These are phyloP conservation scores for Cheilosia impressa DNA, from an alignment of 2,888 invertebrate genomes.

Conservation along the genomic window DNA sequence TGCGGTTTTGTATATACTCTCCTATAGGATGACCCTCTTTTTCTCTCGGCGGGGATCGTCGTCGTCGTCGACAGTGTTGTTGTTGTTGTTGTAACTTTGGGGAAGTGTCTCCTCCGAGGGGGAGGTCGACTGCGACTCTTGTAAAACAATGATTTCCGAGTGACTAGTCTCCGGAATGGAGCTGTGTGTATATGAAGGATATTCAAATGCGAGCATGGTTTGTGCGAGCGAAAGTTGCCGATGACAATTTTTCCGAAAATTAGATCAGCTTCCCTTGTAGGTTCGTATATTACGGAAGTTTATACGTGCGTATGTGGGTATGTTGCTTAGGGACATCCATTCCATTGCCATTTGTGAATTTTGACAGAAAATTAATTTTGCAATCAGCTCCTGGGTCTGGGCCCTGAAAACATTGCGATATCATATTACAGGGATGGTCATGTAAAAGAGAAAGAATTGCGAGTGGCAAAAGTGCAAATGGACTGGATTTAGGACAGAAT, in stretches of 20 bases:
- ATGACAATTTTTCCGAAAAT: slow-evolving; percentile 49
- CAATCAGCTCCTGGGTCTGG: no score
- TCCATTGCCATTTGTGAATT: no score
- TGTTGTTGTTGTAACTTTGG: slow-evolving; percentile 25
- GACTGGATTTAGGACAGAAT: no score
- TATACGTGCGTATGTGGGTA: no score
- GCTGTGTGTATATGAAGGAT: background rate
- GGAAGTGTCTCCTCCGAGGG: slow-evolving; percentile 7
- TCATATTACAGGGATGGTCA: no score
- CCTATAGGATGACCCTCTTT: slow-evolving; percentile 53
- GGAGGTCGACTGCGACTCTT: slow-evolving; percentile 35
- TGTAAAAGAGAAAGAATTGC: no score
- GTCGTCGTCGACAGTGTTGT: slow-evolving; percentile 7
- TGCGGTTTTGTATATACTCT: slow-evolving; percentile 70
- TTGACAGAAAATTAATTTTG: no score
- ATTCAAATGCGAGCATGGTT: slow-evolving; percentile 31
- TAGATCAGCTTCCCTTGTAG: slow-evolving; percentile 40
- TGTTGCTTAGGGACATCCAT: no score
- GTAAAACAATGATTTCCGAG: slow-evolving; percentile 64
- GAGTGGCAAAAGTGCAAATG: no score
- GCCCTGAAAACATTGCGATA: no score
- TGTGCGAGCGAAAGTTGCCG: slow-evolving; percentile 52
- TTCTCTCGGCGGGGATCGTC: slow-evolving; percentile 35
- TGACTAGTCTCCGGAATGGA: background rate
- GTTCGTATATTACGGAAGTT: no score